Conservation (phyloP, 2,113 vertebrate genomes). For the Galeopterus variegatus region DNA sequence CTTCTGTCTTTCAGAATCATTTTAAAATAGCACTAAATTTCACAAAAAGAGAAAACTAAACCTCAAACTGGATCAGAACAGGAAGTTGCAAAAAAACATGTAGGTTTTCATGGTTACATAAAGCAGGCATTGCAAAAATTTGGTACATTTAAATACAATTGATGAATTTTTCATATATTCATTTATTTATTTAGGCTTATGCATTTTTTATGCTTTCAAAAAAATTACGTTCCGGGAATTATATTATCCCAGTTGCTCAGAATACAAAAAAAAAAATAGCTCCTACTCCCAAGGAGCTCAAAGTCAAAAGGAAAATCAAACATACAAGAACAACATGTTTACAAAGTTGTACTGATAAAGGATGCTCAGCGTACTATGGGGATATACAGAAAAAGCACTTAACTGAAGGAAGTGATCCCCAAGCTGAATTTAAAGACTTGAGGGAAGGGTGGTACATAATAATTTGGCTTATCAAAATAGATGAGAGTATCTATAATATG, state of each 20-base stretch:
- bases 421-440: constrained; percentile 23
- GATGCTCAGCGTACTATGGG: neutral
- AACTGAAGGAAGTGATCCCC: neutral
- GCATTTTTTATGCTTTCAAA: neutral
- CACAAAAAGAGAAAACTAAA: constrained; percentile 69
- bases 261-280: neutral
- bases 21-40: constrained; percentile 66
- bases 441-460: neutral
- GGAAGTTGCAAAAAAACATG: constrained; percentile 52
- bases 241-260: neutral
- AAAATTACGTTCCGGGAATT: constrained; percentile 36
- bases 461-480: constrained; percentile 26
- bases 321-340: neutral
- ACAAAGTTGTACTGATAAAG: neutral
- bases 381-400: neutral
- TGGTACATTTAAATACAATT: constrained; percentile 20
- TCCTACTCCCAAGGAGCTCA: neutral
- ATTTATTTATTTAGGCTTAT: too few relatives aligned
- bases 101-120: constrained; percentile 12
- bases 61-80: constrained; percentile 63
- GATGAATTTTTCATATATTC: too few relatives aligned
- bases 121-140: constrained; percentile 1
- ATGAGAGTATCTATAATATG: neutral
- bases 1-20: constrained; percentile 56
- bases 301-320: neutral